Evolutionary conservation across 2,113 vertebrate genomes (phyloP), one percentile per base, ranked within the genome.

Genomic region (Haemorhous mexicanus): DNA sequence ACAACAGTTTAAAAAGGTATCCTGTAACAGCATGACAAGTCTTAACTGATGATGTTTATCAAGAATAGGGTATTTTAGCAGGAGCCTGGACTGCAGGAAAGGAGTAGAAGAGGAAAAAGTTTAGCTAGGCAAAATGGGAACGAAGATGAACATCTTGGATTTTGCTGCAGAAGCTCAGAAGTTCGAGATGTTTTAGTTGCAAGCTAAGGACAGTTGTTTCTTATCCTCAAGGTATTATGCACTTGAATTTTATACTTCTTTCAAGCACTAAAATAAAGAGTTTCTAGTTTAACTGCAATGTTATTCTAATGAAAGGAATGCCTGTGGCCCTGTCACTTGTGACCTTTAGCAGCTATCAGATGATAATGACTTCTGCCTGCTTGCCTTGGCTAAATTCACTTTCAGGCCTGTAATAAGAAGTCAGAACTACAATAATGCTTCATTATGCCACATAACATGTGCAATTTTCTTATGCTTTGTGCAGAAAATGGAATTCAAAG

Each of bases 301-400:
- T 79, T 95, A 49, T 73, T 77, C 53, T 79, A 91, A 76, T 32
- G n/a, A 87, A 79, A 90, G 19, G 27, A 62, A 76, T 27, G 70
- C 55, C 78, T 61, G 1, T 30, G 21, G 72, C 61, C n/a, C 50
- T 87, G 62, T 88, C 89, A 74, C 11, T 53, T 4, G 75, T 93
- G 96, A 95, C 94, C 95, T 96, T 95, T 94, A 90, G 37, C 82
- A 77, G 43, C 55, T 46, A 59, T 37, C 70, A 88, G 43, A 85
- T 47, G 70, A n/a, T 74, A 85, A 92, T 22, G 39, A 78, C 88
- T 83, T 93, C 67, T 95, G 90, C 50, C 56, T 58, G 32, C 67
- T 68, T 84, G 78, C 39, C 56, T 85, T 74, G 66, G 53, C 47
- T 70, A 78, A 84, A 95, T 75, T 89, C 73, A 78, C 58, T 87